Conservation (phyloP, 2,797 vertebrate species). For the Champsocephalus esox region DNA sequence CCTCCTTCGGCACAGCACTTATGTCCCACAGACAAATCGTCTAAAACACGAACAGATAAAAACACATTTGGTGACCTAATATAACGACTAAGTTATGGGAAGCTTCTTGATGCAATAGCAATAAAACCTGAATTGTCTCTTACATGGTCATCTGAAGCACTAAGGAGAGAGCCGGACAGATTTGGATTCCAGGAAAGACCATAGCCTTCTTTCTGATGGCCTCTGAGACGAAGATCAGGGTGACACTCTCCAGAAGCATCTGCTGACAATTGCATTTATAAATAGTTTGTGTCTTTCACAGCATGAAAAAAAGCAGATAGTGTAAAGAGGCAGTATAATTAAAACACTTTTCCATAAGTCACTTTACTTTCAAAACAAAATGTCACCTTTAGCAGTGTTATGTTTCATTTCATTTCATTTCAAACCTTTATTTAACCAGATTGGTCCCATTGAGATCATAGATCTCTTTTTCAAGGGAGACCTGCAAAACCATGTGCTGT, state of each 20-base stretch:
- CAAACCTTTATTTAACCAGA: too few relatives aligned
- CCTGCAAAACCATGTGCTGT: too few relatives aligned
- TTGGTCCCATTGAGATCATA: too few relatives aligned
- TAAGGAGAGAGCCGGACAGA: slow-evolving; percentile 92
- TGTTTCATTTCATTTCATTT: background rate
- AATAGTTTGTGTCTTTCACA: background rate
- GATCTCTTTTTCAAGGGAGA: too few relatives aligned
- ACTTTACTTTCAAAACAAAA: background rate
- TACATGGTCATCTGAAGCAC: slow-evolving; percentile 96
- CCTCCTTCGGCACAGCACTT: slow-evolving; percentile 93
- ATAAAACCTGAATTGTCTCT: slow-evolving; percentile 47
- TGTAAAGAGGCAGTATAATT: background rate
- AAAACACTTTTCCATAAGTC: background rate
- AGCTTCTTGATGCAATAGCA: background rate
- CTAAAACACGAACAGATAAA: slow-evolving; percentile 63
- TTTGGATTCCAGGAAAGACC: slow-evolving; percentile 97
- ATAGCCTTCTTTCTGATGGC: slow-evolving; percentile 97
- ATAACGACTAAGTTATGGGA: background rate
- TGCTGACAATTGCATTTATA: slow-evolving; percentile 44
- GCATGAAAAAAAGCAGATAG: background rate
- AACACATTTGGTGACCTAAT: background rate
- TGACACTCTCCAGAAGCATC: slow-evolving; percentile 95
- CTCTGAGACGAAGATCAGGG: slow-evolving; percentile 93
- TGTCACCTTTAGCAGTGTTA: background rate
- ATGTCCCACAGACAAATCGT: slow-evolving; percentile 97